A percentile compares a stretch with the other conserved stretches of the same genome.
Evolutionary conservation across 2,113 vertebrate genomes (phyloP).

Genomic region (Nesogale talazaci): DNA sequence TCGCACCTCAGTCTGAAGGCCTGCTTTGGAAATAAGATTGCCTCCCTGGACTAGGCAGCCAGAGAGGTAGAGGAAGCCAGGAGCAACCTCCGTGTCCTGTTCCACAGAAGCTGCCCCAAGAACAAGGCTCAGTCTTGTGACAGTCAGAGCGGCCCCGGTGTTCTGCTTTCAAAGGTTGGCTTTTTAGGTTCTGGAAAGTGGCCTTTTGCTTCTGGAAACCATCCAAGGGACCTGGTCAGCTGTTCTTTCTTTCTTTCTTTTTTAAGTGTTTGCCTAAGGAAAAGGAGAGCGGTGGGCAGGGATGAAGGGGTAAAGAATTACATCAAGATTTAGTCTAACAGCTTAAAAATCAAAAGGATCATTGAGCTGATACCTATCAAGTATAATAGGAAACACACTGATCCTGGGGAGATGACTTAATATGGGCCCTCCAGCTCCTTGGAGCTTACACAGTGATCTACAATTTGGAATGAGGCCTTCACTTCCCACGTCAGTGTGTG

Average conservation of each 20-base stretch:
- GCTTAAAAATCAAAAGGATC: conserved; percentile 85
- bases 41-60: conserved; percentile 32
- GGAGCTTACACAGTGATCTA: conserved; percentile 82
- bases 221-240: conserved; percentile 75
- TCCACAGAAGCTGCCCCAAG: conserved; percentile 6
- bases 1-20: neutral
- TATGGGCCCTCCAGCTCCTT: conserved; percentile 78
- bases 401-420: conserved; percentile 79
- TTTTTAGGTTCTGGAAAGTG: conserved; percentile 63
- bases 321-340: conserved; percentile 86
- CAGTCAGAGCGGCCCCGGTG: neutral
- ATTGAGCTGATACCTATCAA: conserved; percentile 83
- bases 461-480: conserved; percentile 81
- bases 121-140: conserved; percentile 7
- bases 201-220: conserved; percentile 73
- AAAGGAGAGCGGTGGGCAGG: conserved; percentile 59
- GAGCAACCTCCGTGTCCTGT: neutral
- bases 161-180: conserved; percentile 34
- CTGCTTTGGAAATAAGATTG: conserved; percentile 20
- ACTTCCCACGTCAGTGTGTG: conserved; percentile 82
- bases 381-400: conserved; percentile 85
- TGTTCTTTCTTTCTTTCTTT: conserved; percentile 74
- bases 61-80: neutral
- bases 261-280: conserved; percentile 82
- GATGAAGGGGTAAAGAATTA: conserved; percentile 81